phyloP scores from a whole-genome alignment of 1,140 invertebrate genomes.

The Cydia pomonella region DNA sequence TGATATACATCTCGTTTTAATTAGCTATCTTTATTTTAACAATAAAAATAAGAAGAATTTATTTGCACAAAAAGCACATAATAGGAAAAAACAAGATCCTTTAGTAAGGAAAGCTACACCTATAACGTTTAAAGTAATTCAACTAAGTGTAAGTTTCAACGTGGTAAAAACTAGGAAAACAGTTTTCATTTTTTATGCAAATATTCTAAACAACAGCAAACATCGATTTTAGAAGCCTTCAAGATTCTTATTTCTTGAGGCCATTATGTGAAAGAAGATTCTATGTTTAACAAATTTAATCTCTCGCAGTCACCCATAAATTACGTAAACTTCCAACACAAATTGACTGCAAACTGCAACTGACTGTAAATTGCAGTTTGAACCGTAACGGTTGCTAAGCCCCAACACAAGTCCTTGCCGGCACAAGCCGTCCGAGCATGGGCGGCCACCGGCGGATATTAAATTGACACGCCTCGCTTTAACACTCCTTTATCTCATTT shows the following conservation, averaged over 20 bases:
- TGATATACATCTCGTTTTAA: slow-evolving; percentile 49
- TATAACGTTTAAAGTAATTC: background rate
- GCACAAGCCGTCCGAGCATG: slow-evolving; percentile 58
- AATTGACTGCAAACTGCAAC: background rate
- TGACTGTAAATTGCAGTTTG: background rate
- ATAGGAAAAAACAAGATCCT: background rate
- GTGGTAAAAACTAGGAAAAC: too few relatives aligned
- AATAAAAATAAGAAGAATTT: slow-evolving; percentile 37
- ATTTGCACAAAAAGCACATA: too few relatives aligned
- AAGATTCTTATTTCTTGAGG: too few relatives aligned
- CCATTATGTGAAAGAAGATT: background rate
- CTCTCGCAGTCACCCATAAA: background rate
- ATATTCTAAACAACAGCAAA: too few relatives aligned
- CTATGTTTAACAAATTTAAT: background rate
- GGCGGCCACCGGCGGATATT: slow-evolving; percentile 67
- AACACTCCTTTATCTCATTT: slow-evolving; percentile 59
- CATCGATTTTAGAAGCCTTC: too few relatives aligned
- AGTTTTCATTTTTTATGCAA: too few relatives aligned
- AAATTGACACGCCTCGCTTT: slow-evolving; percentile 71
- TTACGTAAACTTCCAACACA: background rate
- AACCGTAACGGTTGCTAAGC: background rate
- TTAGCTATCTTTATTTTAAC: slow-evolving; percentile 43
- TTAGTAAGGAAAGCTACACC: background rate
- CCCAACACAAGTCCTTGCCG: background rate
- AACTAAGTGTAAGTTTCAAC: too few relatives aligned